phyloP scores from a whole-genome alignment of 37 sponge, comb jelly and placozoan genomes.

The Cliona cf. orientalis region DNA sequence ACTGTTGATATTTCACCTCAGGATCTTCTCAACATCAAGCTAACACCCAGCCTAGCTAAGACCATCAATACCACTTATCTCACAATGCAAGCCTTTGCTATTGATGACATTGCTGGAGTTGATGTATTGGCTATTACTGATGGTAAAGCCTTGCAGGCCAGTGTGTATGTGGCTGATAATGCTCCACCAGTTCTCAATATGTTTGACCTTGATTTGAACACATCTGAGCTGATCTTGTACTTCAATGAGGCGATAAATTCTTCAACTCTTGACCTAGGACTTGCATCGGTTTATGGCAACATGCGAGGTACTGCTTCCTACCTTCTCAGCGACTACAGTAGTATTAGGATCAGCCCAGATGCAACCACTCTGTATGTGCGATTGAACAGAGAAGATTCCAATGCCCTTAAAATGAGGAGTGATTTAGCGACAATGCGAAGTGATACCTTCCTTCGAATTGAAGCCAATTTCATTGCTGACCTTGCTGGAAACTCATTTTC shows the following conservation, averaged over 20 bases:
- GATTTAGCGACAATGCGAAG: conserved; percentile 45
- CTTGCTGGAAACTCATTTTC: conserved; percentile 54
- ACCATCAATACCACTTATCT: conserved; percentile 70
- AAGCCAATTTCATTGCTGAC: conserved; percentile 64
- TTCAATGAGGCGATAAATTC: conserved; percentile 86
- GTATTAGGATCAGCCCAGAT: conserved; percentile 48
- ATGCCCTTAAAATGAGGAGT: conserved; percentile 54
- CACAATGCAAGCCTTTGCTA: conserved; percentile 90
- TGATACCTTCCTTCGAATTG: conserved; percentile 62
- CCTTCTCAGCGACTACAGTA: conserved; percentile 28
- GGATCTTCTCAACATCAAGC: conserved; percentile 81
- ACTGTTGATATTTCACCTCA: conserved; percentile 64
- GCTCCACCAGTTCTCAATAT: conserved; percentile 55
- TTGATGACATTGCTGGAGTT: conserved; percentile 83
- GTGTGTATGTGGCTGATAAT: conserved; percentile 65
- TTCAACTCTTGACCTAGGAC: conserved; percentile 30
- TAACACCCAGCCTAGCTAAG: conserved; percentile 68
- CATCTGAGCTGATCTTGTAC: conserved; percentile 44
- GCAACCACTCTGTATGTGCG: conserved; percentile 58
- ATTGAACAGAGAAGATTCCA: conserved; percentile 51
- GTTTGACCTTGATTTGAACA: conserved; percentile 65
- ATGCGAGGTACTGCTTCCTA: not conserved
- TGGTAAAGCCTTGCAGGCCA: conserved; percentile 82
- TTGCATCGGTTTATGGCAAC: conserved; percentile 36
- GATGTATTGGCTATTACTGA: conserved; percentile 93